Evolutionary conservation across 2,888 invertebrate species (phyloP).

Genomic region (Apamea anceps): DNA sequence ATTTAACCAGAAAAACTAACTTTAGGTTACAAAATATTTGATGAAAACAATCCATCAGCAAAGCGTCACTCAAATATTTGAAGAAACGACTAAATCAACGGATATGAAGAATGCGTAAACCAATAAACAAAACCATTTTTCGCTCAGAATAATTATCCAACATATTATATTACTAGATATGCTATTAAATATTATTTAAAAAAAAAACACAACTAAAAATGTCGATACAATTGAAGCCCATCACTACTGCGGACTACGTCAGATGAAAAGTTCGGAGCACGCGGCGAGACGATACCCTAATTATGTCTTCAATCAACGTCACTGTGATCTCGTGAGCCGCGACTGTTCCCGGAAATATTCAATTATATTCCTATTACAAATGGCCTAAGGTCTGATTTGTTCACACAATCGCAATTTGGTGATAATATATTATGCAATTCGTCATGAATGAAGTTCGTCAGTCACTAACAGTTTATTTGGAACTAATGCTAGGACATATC

Average conservation of each 20-base stretch:
- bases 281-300: conserved; percentile 41
- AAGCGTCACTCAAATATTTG: neutral
- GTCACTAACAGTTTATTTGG: too few species aligned
- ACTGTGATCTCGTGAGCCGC: conserved; percentile 29
- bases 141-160: neutral
- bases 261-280: conserved; percentile 44
- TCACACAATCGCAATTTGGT: neutral
- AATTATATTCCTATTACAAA: conserved; percentile 35
- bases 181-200: too few species aligned
- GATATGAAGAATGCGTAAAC: neutral
- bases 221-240: conserved; percentile 36
- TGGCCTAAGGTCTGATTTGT: conserved; percentile 12
- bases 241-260: conserved; percentile 16
- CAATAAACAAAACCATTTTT: neutral
- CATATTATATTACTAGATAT: neutral
- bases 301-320: conserved; percentile 63
- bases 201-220: neutral
- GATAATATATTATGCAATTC: too few species aligned
- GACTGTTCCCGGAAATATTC: conserved; percentile 36
- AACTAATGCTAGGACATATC: neutral
- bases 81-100: neutral
- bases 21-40: neutral
- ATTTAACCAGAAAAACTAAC: neutral
- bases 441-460: too few species aligned
- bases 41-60: neutral